These are phyloP conservation scores for Pseudomyrmex sp. DNA, from an alignment of 1,140 invertebrate species.

Conservation along the genomic window DNA sequence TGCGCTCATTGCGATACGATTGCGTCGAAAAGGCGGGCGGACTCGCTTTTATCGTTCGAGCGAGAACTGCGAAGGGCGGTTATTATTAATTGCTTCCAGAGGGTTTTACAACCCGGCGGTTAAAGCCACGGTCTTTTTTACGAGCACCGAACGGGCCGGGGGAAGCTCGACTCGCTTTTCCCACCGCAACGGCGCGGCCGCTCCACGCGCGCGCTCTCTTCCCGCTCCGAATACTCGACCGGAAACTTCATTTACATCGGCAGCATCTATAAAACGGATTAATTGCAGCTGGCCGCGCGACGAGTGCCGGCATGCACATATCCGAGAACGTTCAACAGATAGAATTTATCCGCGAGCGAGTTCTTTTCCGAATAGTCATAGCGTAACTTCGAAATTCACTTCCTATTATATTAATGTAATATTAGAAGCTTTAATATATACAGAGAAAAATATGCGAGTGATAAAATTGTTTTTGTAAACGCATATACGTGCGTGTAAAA, in stretches of 20 bases:
- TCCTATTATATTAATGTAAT: not conserved
- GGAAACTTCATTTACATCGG: constrained; percentile 73
- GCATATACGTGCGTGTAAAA: too few species aligned
- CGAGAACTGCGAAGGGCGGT: constrained; percentile 50
- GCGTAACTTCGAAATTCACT: not conserved
- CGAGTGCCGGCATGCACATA: constrained; percentile 50
- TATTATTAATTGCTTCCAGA: constrained; percentile 69
- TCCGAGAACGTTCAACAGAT: constrained; percentile 53
- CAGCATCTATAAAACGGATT: constrained; percentile 74
- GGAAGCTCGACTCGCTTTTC: constrained; percentile 7
- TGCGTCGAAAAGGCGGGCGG: constrained; percentile 37
- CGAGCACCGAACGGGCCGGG: constrained; percentile 58
- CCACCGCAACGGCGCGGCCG: not conserved
- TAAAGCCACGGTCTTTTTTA: constrained; percentile 69
- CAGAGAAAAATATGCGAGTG: too few species aligned
- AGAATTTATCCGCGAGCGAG: constrained; percentile 63
- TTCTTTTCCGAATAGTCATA: not conserved
- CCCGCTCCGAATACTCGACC: constrained; percentile 51
- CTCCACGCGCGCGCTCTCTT: constrained; percentile 8
- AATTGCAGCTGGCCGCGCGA: constrained; percentile 68
- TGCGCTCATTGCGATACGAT: constrained; percentile 28
- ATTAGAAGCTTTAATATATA: not conserved
- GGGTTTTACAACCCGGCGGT: constrained; percentile 61
- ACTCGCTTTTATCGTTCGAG: constrained; percentile 36
- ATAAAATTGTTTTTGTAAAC: too few species aligned